Base-by-base conservation (phyloP, 2,797 vertebrate genomes). In the Aselliscus stoliczkanus region DNA sequence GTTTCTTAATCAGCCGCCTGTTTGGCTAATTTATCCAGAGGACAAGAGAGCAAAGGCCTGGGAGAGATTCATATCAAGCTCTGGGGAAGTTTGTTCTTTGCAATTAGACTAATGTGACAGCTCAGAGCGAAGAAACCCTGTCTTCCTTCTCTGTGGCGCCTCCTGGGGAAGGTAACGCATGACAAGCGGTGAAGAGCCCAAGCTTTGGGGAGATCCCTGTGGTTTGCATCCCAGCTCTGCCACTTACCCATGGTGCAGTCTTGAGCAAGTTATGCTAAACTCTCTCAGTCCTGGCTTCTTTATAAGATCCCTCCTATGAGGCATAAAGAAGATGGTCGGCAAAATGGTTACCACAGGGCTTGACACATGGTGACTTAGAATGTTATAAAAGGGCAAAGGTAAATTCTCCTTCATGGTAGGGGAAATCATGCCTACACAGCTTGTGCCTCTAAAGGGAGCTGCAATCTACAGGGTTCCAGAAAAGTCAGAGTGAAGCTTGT, bases 1-100 rank as follows among this genome's bases (percentile, higher is more conserved):
- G 18, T 27, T 72, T 96, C 89, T 86, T 94, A 64, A 85, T 95
- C 93, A 84, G 42, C 54, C 18, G 15, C 13, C 34, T 31, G 29
- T 75, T 44, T 75, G 27, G 25, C 69, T 96, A 37, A 56, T 25
- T 70, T 56, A 86, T 42, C 75, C 50, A 21, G 86, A 80, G 64
- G 67, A 81, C 60, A 56, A 44, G 94, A 90, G n/a, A 79, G 44
- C 58, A 82, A 64, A 96, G 64, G 47, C 60, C 64, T 31, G 21
- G 75, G 70, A 91, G 83, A 95, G 75, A 86, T 47, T 50, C 44
- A 2, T 47, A 69, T 72, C 47, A 11, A 50, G 37, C 6, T 4
- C 3, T 21, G 29, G 15, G 10, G 12, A 64, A 11, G n/a, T 1
- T 60, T 17, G 0, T 39, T 14, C 62, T 64, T 88, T 47, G 42